Evolutionary conservation across 2,797 vertebrate species (phyloP).

Genomic region (Aphelocoma californica): DNA sequence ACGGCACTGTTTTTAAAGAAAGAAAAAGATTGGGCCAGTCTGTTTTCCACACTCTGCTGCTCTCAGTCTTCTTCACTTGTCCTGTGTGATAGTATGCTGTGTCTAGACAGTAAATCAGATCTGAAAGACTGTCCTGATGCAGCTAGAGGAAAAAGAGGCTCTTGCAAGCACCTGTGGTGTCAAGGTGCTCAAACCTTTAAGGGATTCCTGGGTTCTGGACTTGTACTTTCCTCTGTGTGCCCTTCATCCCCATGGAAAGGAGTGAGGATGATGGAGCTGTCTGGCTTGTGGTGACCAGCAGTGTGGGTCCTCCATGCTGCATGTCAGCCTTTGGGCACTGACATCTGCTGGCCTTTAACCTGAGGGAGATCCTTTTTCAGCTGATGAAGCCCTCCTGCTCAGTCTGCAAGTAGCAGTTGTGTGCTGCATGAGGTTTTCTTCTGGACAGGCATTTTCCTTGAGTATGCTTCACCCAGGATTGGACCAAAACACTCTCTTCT

Average conservation of each 20-base stretch:
- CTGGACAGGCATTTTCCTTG: background rate
- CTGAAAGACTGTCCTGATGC: background rate
- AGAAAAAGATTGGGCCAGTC: background rate
- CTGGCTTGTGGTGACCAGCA: background rate
- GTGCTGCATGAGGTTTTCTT: background rate
- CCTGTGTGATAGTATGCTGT: background rate
- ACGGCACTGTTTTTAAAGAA: background rate
- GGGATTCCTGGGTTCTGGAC: background rate
- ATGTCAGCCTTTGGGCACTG: background rate
- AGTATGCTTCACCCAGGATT: background rate
- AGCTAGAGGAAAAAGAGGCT: background rate
- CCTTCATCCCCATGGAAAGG: background rate
- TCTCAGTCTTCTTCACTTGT: background rate
- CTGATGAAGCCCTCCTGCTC: background rate
- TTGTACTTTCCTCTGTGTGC: background rate
- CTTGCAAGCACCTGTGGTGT: background rate
- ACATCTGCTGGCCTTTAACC: background rate
- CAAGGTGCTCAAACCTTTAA: background rate
- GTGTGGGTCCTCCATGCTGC: accelerated
- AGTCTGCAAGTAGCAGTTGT: background rate
- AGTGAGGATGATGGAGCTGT: background rate
- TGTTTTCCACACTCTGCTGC: slow-evolving; percentile 1
- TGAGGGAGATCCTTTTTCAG: background rate
- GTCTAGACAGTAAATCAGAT: background rate
- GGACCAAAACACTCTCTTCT: background rate